phyloP scores from a whole-genome alignment of 92 coral and sea anemone species.

The Metridium senile region DNA sequence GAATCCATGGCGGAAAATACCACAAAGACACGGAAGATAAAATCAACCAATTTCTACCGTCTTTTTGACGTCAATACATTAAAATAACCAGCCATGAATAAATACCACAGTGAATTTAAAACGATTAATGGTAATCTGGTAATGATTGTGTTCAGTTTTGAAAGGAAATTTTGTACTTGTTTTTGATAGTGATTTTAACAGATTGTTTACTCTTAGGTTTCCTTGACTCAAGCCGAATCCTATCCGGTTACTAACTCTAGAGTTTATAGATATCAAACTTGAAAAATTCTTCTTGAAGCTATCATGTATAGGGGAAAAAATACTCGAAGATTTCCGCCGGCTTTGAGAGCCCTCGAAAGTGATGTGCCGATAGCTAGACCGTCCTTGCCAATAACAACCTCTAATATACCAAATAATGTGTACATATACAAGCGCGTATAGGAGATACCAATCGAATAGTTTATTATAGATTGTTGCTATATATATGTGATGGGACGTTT shows the following conservation, averaged over 20 bases:
- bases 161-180: background rate
- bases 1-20: too few relatives aligned
- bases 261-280: background rate
- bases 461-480: too few relatives aligned
- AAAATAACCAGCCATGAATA: too few relatives aligned
- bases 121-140: background rate
- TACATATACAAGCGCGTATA: too few relatives aligned
- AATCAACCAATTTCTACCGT: too few relatives aligned
- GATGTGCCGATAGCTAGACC: background rate
- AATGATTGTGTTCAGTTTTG: background rate
- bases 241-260: background rate
- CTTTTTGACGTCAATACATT: too few relatives aligned
- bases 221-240: background rate
- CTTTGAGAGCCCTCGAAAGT: background rate
- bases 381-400: background rate
- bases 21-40: too few relatives aligned
- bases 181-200: background rate
- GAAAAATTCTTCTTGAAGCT: background rate
- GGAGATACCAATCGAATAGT: too few relatives aligned
- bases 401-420: background rate
- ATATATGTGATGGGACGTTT: too few relatives aligned
- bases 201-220: slow-evolving; percentile 2
- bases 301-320: background rate
- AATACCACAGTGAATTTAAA: too few relatives aligned
- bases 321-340: slow-evolving; percentile 7